Evolutionary conservation across 2,888 invertebrate species (phyloP).

Genomic region (Agonum fuliginosum): DNA sequence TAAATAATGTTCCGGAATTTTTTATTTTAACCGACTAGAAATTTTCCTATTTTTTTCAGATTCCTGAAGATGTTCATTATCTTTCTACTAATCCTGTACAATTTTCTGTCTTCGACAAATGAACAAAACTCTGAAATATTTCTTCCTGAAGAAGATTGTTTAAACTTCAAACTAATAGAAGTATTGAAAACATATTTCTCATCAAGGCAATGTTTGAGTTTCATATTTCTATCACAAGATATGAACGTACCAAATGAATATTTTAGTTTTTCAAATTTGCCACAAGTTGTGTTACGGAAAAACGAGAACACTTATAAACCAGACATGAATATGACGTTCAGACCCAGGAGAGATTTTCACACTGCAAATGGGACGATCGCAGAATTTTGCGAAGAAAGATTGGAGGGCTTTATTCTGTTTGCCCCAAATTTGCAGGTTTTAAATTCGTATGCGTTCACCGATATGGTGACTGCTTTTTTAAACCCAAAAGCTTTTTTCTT

Average conservation of each 20-base stretch:
- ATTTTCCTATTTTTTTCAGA: no score
- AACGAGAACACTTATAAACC: background rate
- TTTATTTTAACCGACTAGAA: no score
- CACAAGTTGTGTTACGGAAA: constrained; percentile 8
- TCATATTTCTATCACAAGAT: constrained; percentile 31
- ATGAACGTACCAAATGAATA: constrained; percentile 10
- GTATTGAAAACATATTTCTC: constrained; percentile 8
- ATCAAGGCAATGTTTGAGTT: constrained; percentile 23
- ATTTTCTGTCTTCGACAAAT: background rate
- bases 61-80: background rate
- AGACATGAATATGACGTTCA: background rate
- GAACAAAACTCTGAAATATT: constrained; percentile 18
- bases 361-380: background rate
- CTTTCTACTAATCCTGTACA: background rate
- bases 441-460: constrained; percentile 18
- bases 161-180: constrained; percentile 5
- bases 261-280: constrained; percentile 17
- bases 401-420: constrained; percentile 34
- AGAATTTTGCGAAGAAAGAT: constrained; percentile 40
- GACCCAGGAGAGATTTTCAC: constrained; percentile 31
- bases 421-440: constrained; percentile 3
- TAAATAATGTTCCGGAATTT: no score
- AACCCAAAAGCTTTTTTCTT: constrained; percentile 18
- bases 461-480: constrained; percentile 12
- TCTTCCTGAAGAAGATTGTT: background rate